A percentile compares a stretch with the other conserved stretches of the same genome.
These are phyloP conservation scores for Fabriciana adippe DNA, from an alignment of 2,888 invertebrate species.

Conservation along the genomic window DNA sequence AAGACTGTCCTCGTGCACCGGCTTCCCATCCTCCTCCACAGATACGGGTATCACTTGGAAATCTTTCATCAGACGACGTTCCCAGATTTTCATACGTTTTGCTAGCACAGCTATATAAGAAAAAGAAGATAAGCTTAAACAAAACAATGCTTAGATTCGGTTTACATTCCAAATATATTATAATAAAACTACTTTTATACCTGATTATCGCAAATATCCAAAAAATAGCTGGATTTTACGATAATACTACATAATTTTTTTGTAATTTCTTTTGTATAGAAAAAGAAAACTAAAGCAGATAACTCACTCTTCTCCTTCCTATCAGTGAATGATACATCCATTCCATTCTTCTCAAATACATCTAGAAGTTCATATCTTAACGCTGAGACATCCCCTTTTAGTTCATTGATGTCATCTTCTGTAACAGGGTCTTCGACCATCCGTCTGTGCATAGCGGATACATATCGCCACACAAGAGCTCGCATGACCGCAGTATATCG, in stretches of 20 bases:
- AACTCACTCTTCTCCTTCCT: slow-evolving; percentile 87
- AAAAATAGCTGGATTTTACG: too few species aligned
- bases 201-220: background rate
- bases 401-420: slow-evolving; percentile 95
- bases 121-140: background rate
- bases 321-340: slow-evolving; percentile 89
- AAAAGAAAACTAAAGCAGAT: background rate
- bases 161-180: too few species aligned
- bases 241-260: background rate
- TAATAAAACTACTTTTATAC: background rate
- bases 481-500: slow-evolving; percentile 92
- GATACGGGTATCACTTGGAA: slow-evolving; percentile 91
- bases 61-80: slow-evolving; percentile 93
- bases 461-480: slow-evolving; percentile 95
- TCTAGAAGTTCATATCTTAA: slow-evolving; percentile 96
- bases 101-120: slow-evolving; percentile 84
- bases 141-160: too few species aligned
- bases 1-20: slow-evolving; percentile 81
- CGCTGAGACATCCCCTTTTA: slow-evolving; percentile 96
- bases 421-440: slow-evolving; percentile 93
- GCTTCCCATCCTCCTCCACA: slow-evolving; percentile 80
- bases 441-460: slow-evolving; percentile 92
- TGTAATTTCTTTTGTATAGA: background rate
- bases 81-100: slow-evolving; percentile 91
- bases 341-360: slow-evolving; percentile 92